Conservation (phyloP, 2,888 invertebrate genomes). For the Phengaris arion region DNA sequence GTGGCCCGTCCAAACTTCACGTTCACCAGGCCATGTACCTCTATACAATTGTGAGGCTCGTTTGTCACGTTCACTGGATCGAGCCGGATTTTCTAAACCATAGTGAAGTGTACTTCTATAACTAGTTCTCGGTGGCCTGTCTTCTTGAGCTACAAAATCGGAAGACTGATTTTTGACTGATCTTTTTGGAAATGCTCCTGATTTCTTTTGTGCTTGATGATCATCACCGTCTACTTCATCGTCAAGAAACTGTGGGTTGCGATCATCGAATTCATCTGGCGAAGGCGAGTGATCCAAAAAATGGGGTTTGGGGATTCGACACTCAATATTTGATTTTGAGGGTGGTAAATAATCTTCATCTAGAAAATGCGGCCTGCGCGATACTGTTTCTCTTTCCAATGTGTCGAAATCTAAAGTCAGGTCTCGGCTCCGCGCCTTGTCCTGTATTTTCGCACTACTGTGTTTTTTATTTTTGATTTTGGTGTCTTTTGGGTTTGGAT, state of each 20-base stretch:
- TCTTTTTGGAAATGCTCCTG: conserved; percentile 67
- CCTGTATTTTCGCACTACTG: conserved; percentile 51
- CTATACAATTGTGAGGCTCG: conserved; percentile 70
- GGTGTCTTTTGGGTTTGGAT: conserved; percentile 59
- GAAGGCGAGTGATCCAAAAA: conserved; percentile 76
- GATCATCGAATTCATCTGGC: conserved; percentile 74
- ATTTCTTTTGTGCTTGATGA: conserved; percentile 62
- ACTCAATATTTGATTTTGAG: conserved; percentile 74
- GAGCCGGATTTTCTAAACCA: conserved; percentile 69
- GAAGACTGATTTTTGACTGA: conserved; percentile 57
- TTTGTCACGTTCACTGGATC: conserved; percentile 74
- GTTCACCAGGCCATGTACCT: conserved; percentile 74
- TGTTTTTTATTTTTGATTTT: conserved; percentile 53
- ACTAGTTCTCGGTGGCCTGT: conserved; percentile 64
- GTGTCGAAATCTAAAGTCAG: conserved; percentile 67
- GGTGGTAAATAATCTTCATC: conserved; percentile 81
- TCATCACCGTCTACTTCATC: conserved; percentile 70
- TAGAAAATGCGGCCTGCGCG: conserved; percentile 80
- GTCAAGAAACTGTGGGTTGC: conserved; percentile 72
- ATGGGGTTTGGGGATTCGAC: conserved; percentile 76
- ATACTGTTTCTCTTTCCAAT: conserved; percentile 58
- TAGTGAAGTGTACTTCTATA: conserved; percentile 70
- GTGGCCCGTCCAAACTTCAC: conserved; percentile 71
- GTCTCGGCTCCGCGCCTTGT: conserved; percentile 69
- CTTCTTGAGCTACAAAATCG: conserved; percentile 58